These are phyloP conservation scores for Aphodius granarius DNA, from an alignment of 2,888 invertebrate species.

Conservation along the genomic window DNA sequence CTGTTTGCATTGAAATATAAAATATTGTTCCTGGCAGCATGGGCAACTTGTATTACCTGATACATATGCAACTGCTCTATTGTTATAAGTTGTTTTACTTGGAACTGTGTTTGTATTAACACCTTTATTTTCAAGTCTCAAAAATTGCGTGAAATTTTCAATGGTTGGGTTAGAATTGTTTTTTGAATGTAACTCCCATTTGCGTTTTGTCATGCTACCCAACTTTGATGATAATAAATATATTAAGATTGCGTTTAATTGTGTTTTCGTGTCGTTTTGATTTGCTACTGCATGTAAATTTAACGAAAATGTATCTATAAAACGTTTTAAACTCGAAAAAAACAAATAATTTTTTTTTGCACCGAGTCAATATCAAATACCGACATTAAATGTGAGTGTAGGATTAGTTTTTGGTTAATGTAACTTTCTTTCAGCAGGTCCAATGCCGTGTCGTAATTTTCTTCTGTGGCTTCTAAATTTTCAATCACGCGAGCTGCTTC, in stretches of 20 bases:
- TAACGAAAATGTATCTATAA: conserved; percentile 1
- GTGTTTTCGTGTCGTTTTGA: not conserved
- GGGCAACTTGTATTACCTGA: not conserved
- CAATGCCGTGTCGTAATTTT: conserved; percentile 11
- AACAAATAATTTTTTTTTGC: conserved; percentile 2
- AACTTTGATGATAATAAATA: conserved; percentile 9
- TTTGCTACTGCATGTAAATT: conserved; percentile 9
- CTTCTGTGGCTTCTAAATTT: not conserved
- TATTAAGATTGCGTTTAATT: conserved; percentile 11
- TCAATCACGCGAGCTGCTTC: not conserved
- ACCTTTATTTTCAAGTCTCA: not conserved
- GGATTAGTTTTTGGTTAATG: not conserved
- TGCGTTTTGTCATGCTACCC: conserved; percentile 3
- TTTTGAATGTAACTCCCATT: conserved; percentile 11
- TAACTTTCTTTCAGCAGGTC: not conserved
- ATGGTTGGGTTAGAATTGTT: not conserved
- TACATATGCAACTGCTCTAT: not conserved
- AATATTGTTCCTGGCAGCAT: not conserved
- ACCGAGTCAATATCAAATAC: not conserved
- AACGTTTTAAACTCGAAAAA: not conserved
- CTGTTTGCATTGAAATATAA: not conserved
- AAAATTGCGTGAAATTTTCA: not conserved
- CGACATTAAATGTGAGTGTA: conserved; percentile 4
- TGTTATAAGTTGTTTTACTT: not conserved
- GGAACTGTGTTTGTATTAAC: not conserved